A percentile compares a stretch with the other conserved stretches of the same genome.
Conservation (phyloP, 2,888 invertebrate genomes). For the Exocentrus adspersus region DNA sequence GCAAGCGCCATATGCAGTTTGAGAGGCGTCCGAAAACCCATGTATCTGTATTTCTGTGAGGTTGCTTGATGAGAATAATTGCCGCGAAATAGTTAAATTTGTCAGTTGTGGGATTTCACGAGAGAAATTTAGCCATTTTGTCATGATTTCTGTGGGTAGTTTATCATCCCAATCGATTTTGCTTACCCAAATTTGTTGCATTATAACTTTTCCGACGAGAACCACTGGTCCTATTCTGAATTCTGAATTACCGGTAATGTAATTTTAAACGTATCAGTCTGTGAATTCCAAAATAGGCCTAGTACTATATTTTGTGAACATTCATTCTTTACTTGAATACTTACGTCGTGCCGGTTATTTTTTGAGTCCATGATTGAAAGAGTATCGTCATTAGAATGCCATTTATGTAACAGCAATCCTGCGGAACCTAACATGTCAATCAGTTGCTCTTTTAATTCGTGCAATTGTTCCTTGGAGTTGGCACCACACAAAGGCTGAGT, state of each 20-base stretch:
- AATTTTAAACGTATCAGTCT: conserved; percentile 4
- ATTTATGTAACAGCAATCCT: conserved; percentile 25
- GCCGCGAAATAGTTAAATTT: neutral
- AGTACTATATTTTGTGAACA: conserved; percentile 5
- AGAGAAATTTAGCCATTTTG: neutral
- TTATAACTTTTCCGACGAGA: neutral
- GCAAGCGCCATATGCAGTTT: conserved; percentile 35
- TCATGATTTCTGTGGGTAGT: neutral
- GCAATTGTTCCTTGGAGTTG: neutral
- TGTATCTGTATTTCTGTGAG: conserved; percentile 29
- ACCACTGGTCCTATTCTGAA: neutral
- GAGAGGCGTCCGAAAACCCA: conserved; percentile 41
- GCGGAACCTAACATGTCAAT: neutral
- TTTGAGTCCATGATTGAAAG: too few relatives aligned
- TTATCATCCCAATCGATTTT: conserved; percentile 4
- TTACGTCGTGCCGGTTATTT: neutral
- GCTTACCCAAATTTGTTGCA: conserved; percentile 4
- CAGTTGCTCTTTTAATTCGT: conserved; percentile 11
- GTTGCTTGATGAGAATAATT: neutral
- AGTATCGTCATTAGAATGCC: neutral
- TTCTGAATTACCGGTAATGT: neutral
- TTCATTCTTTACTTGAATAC: conserved; percentile 13
- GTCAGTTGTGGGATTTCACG: neutral
- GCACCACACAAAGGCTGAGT: conserved; percentile 25
- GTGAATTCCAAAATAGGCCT: conserved; percentile 6